Evolutionary conservation across 2,113 vertebrate species (phyloP).

Genomic region (Megaceryle torquata): DNA sequence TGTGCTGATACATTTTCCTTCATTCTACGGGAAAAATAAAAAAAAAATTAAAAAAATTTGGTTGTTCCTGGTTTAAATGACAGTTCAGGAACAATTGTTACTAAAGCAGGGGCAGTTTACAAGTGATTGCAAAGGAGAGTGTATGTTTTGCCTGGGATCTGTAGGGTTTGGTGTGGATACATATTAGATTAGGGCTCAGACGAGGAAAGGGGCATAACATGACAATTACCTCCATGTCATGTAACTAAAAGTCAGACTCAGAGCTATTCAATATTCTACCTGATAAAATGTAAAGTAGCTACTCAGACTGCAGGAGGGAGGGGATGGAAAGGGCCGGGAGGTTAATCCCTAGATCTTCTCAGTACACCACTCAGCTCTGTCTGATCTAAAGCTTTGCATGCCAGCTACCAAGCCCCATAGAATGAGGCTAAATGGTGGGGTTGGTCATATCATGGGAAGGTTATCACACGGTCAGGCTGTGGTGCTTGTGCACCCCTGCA

Average conservation of each 20-base stretch:
- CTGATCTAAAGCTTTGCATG: not conserved
- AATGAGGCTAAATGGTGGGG: rapidly evolving
- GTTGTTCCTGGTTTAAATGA: not conserved
- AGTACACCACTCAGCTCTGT: not conserved
- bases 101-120: not conserved
- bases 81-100: not conserved
- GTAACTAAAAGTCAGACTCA: rapidly evolving
- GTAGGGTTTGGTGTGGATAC: not conserved
- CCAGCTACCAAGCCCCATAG: not conserved
- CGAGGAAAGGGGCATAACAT: not conserved
- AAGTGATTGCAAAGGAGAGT: not conserved
- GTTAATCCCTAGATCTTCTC: not conserved
- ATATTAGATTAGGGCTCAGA: rapidly evolving
- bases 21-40: not conserved
- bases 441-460: not conserved
- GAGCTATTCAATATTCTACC: not conserved
- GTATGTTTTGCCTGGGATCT: not conserved
- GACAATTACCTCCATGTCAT: not conserved
- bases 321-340: not conserved
- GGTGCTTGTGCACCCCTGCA: not conserved
- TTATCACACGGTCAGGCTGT: not conserved
- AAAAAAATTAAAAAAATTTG: not conserved
- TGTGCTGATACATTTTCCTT: not conserved
- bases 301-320: not conserved
- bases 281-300: not conserved